Conservation (phyloP, 2,797 vertebrate genomes). For the Sorex maritimensis region DNA sequence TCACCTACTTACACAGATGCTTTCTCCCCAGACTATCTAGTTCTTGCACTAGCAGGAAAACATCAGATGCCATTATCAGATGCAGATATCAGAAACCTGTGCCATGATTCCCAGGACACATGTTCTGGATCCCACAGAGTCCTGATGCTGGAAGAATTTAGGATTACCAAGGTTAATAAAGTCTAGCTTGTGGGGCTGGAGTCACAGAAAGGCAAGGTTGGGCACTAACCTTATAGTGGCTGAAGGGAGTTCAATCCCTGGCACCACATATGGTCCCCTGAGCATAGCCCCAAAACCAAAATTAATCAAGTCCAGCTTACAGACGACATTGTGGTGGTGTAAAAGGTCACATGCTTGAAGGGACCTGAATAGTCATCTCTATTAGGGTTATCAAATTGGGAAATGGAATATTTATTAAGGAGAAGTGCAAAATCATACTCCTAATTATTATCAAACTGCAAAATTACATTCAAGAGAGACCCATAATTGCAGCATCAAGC, state of each 20-base stretch:
- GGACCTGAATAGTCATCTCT: slow-evolving; percentile 17
- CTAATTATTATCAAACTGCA: slow-evolving; percentile 71
- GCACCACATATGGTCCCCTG: too few relatives aligned
- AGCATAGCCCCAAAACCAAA: too few relatives aligned
- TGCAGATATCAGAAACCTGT: slow-evolving; percentile 57
- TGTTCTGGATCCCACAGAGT: slow-evolving; percentile 22
- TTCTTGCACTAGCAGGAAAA: slow-evolving; percentile 69
- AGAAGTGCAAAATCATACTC: slow-evolving; percentile 75
- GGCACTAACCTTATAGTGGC: too few relatives aligned
- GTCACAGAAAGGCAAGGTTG: too few relatives aligned
- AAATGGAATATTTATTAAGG: slow-evolving; percentile 61
- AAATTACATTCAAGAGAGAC: slow-evolving; percentile 67
- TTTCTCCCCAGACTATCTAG: slow-evolving; percentile 61
- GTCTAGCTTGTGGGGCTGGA: background rate
- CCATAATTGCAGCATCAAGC: slow-evolving; percentile 70
- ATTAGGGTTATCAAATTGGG: slow-evolving; percentile 44
- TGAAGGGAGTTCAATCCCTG: too few relatives aligned
- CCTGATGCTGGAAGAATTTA: slow-evolving; percentile 8
- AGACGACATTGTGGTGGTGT: background rate
- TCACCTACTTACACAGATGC: slow-evolving; percentile 43
- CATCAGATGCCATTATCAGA: slow-evolving; percentile 63
- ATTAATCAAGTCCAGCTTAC: slow-evolving; percentile 32
- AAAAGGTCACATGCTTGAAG: slow-evolving; percentile 25
- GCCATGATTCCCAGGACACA: slow-evolving; percentile 37
- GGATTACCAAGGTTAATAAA: slow-evolving; percentile 38